These are phyloP conservation scores for Stigmatopora nigra DNA, from an alignment of 2,113 vertebrate genomes.

Conservation along the genomic window DNA sequence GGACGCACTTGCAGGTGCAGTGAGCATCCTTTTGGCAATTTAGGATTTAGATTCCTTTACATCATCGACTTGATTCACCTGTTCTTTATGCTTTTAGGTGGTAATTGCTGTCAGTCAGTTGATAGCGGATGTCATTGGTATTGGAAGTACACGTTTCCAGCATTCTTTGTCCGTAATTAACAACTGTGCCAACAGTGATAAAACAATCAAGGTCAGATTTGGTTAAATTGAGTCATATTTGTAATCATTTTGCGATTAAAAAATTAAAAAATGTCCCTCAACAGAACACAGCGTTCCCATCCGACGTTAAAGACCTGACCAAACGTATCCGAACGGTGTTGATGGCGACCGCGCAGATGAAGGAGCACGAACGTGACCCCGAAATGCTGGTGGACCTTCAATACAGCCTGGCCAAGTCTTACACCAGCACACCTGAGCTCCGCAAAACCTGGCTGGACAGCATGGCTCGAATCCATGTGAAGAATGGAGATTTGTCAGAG, in stretches of 20 bases:
- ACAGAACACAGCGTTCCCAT: slow-evolving; percentile 93
- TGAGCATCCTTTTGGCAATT: too few relatives aligned
- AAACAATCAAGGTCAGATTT: slow-evolving; percentile 80
- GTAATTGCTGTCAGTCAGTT: slow-evolving; percentile 97
- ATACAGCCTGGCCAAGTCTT: slow-evolving; percentile 97
- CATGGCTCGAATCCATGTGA: slow-evolving; percentile 97
- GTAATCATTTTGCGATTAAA: not conserved
- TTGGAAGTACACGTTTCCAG: slow-evolving; percentile 95
- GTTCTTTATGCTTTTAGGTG: slow-evolving; percentile 69
- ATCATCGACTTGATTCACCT: not conserved
- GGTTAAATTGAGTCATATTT: not conserved
- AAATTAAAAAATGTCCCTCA: not conserved
- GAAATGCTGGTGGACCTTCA: slow-evolving; percentile 99
- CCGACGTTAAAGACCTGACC: slow-evolving; percentile 94
- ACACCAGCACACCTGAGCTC: slow-evolving; percentile 93
- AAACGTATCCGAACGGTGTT: slow-evolving; percentile 95
- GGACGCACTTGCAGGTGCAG: slow-evolving; percentile 90
- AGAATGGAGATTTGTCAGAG: slow-evolving; percentile 96
- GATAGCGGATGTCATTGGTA: slow-evolving; percentile 96
- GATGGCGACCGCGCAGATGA: slow-evolving; percentile 99
- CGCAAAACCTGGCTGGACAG: slow-evolving; percentile 98
- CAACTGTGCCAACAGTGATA: slow-evolving; percentile 96
- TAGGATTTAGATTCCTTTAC: not conserved
- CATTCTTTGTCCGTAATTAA: slow-evolving; percentile 97
- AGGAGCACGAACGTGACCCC: slow-evolving; percentile 94